A percentile compares a stretch with the other conserved stretches of the same genome.
Conservation (phyloP, 2,888 invertebrate species). For the Lampropteryx suffumata region DNA sequence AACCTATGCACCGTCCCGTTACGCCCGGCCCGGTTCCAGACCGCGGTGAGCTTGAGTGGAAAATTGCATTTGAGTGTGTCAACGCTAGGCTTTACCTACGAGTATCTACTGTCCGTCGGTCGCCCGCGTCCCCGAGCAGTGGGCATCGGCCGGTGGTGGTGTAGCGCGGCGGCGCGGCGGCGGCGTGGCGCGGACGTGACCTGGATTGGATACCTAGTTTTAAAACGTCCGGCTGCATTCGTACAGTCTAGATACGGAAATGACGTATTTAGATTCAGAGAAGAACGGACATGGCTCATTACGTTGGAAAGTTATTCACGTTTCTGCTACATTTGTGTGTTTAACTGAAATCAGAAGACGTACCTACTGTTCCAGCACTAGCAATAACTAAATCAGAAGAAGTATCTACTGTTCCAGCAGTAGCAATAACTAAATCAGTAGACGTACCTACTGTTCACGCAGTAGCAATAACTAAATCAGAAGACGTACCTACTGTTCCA, state of each 20-base stretch:
- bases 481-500: too few relatives aligned
- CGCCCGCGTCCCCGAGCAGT: too few relatives aligned
- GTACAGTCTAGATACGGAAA: neutral
- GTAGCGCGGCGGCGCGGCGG: neutral
- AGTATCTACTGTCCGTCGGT: too few relatives aligned
- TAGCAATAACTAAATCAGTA: too few relatives aligned
- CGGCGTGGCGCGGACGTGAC: conserved; percentile 1
- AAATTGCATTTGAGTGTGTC: conserved; percentile 53
- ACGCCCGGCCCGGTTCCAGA: neutral
- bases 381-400: too few relatives aligned
- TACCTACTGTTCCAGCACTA: too few relatives aligned
- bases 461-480: too few relatives aligned
- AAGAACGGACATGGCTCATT: neutral
- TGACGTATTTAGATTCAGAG: neutral
- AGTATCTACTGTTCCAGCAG: too few relatives aligned
- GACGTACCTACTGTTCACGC: too few relatives aligned
- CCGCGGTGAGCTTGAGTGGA: conserved; percentile 33
- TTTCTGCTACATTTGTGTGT: too few relatives aligned
- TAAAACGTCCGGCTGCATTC: neutral
- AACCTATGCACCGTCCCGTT: neutral
- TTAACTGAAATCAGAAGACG: too few relatives aligned
- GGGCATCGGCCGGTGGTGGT: neutral
- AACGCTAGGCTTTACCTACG: conserved; percentile 34
- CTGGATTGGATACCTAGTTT: conserved; percentile 21
- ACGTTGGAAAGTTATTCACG: neutral